Conservation (phyloP, 2,797 vertebrate species). For the Botia almorhae region DNA sequence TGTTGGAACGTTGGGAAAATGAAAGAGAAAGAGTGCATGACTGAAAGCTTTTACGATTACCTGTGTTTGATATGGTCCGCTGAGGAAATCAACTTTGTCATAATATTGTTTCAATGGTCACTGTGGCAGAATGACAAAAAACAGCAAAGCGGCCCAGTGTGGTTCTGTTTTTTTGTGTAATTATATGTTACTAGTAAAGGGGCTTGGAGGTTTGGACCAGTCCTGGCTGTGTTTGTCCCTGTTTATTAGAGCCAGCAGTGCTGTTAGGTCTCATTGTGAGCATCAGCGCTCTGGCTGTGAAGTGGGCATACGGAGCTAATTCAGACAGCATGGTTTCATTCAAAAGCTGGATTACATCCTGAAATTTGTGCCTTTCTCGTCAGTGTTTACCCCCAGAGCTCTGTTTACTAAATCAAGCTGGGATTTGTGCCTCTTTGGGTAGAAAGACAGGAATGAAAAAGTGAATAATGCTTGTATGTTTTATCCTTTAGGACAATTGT, state of each 20-base stretch:
- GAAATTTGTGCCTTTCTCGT: conserved; percentile 37
- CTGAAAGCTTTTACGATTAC: background rate
- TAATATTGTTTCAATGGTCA: background rate
- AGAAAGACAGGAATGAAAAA: conserved; percentile 11
- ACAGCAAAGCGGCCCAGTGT: no score
- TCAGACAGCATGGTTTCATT: conserved; percentile 52
- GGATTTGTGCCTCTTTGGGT: conserved; percentile 15
- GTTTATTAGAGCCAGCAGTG: conserved; percentile 20
- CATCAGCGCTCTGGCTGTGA: conserved; percentile 28
- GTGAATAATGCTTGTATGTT: conserved; percentile 7
- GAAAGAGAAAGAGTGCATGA: background rate
- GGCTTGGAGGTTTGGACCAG: background rate
- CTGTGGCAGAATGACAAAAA: background rate
- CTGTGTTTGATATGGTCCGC: background rate
- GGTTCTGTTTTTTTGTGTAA: no score
- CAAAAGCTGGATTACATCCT: conserved; percentile 43
- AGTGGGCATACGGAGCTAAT: conserved; percentile 47
- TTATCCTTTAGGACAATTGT: background rate
- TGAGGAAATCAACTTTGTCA: background rate
- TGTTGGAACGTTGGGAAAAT: background rate
- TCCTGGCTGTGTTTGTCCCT: background rate
- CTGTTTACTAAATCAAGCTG: conserved; percentile 49
- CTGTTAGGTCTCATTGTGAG: conserved; percentile 44
- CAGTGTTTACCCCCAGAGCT: conserved; percentile 56
- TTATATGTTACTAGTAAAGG: background rate